Conservation (phyloP, 2,888 invertebrate species). For the Sinohyriopsis cumingii region DNA sequence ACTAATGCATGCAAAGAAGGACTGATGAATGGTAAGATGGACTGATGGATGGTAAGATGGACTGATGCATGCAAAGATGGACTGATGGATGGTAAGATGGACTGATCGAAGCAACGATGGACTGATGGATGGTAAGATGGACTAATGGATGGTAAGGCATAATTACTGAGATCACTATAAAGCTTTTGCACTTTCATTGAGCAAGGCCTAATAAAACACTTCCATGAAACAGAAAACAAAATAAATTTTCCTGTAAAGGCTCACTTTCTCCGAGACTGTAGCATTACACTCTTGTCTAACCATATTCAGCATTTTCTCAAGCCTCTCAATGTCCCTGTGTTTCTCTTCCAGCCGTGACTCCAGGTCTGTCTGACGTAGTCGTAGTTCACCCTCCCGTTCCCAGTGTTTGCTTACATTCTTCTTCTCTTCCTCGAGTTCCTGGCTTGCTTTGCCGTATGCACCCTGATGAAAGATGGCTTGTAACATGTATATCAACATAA, state of each 20-base stretch:
- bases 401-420: slow-evolving; percentile 49
- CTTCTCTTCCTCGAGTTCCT: slow-evolving; percentile 52
- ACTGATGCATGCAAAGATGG: no score
- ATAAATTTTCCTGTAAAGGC: slow-evolving; percentile 2
- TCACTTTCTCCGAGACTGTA: slow-evolving; percentile 59
- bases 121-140: no score
- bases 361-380: slow-evolving; percentile 44
- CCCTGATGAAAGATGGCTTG: slow-evolving; percentile 11
- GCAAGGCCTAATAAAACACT: no score
- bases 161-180: no score
- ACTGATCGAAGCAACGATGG: no score
- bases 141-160: no score
- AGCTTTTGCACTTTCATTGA: no score
- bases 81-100: no score
- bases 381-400: slow-evolving; percentile 52
- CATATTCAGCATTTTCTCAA: slow-evolving; percentile 60
- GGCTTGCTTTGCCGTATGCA: slow-evolving; percentile 28
- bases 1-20: no score
- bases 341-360: slow-evolving; percentile 57
- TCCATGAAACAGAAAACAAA: no score
- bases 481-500: not conserved
- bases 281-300: slow-evolving; percentile 61
- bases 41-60: no score
- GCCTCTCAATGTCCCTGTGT: slow-evolving; percentile 55
- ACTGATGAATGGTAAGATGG: no score